Evolutionary conservation across 2,888 invertebrate species (phyloP).

Genomic region (Lydus trimaculatus): DNA sequence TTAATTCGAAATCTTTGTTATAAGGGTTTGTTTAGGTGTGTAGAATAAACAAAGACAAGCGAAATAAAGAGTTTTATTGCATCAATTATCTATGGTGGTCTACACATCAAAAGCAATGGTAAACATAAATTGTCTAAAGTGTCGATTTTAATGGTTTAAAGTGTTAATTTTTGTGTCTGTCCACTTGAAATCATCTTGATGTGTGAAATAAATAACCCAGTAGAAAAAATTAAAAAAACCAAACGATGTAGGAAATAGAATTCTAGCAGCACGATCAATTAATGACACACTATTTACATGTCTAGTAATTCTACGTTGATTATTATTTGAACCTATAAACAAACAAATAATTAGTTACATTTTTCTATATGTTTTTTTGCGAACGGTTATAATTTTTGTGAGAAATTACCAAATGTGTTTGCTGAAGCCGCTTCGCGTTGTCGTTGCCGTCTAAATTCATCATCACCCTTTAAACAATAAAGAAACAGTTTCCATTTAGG

Average conservation of each 20-base stretch:
- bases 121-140: background rate
- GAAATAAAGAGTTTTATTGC: background rate
- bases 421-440: conserved; percentile 74
- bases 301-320: conserved; percentile 59
- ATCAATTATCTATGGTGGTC: background rate
- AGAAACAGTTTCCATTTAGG: conserved; percentile 82
- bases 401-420: conserved; percentile 2
- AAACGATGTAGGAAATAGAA: conserved; percentile 87
- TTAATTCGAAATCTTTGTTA: background rate
- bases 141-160: conserved; percentile 60
- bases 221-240: conserved; percentile 86
- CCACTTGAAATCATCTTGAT: conserved; percentile 79
- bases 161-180: conserved; percentile 71
- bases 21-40: background rate
- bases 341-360: conserved; percentile 8
- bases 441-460: conserved; percentile 75
- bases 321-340: conserved; percentile 57
- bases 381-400: no score
- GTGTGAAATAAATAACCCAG: conserved; percentile 86
- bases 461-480: conserved; percentile 81
- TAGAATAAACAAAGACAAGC: background rate
- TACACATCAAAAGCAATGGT: background rate
- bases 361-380: background rate
- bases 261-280: conserved; percentile 82
- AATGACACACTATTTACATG: conserved; percentile 87